Evolutionary conservation across 2,113 vertebrate genomes (phyloP), one percentile per base, ranked within the genome.

Genomic region (Microcebus griseorufus): DNA sequence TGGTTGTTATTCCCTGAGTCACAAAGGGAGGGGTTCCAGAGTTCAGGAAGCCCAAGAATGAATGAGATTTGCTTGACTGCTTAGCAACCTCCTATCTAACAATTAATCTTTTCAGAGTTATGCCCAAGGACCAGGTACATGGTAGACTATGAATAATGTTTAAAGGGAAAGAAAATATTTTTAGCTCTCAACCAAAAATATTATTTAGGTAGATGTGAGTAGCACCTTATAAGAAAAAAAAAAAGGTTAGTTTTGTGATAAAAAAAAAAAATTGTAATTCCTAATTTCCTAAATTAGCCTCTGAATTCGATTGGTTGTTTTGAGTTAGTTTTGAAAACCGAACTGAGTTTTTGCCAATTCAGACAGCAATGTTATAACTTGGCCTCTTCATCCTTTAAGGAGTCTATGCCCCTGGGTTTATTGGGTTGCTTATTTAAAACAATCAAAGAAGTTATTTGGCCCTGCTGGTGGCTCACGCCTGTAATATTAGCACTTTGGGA

Each of bases 1-100:
- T 87, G 53, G 48, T 34, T 82, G 27, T 72, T 96, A 65, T 64
- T 93, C 90, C 64, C 81, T 93, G 13, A 96, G 75, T 93, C 65
- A 45, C 51, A 67, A 94, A 93, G 84, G 80, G 51, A 75, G 62
- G 9, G 27, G 20, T 60, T 29, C 69, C 75, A 64, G 20, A 62
- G 75, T 60, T 95, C 73, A 87, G 92, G 76, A 94, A 94, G 39
- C 20, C 25, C 42, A 65, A 94, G 84, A 91, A 79, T 78, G 34
- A 25, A 85, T 58, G 51, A 95, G 65, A 69, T 73, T 72, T 67
- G 27, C 86, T 62, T 95, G 45, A 79, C 48, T 17, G 7, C 20
- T 64, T 84, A 87, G 62, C 13, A 83, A 84, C 45, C 48, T 84
- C 75, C 69, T 86, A 9, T 72, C 45, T 65, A 76, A 62, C 94